These are phyloP conservation scores for Drosophila malerkotliana DNA, from an alignment of 1,140 invertebrate genomes.

Conservation along the genomic window DNA sequence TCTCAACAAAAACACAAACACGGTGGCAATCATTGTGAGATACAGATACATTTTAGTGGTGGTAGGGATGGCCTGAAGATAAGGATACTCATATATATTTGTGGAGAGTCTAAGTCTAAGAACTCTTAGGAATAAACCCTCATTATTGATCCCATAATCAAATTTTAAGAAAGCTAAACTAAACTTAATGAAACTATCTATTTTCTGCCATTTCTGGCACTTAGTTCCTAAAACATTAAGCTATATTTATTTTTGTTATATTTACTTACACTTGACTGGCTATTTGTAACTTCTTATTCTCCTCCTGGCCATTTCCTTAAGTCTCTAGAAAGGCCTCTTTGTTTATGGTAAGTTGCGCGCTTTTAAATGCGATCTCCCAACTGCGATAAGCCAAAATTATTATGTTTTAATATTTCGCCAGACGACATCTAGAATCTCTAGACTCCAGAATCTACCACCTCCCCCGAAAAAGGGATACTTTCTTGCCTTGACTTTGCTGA, in stretches of 20 bases:
- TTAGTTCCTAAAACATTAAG: too few relatives aligned
- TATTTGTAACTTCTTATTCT: conserved; percentile 5
- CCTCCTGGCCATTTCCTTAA: conserved; percentile 22
- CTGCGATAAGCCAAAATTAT: conserved; percentile 72
- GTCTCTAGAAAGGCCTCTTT: conserved; percentile 7
- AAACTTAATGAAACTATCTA: too few relatives aligned
- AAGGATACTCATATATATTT: background rate
- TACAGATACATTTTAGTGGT: conserved; percentile 9
- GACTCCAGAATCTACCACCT: background rate
- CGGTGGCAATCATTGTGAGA: conserved; percentile 21
- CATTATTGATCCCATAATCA: too few relatives aligned
- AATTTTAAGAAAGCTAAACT: too few relatives aligned
- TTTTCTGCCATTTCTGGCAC: too few relatives aligned
- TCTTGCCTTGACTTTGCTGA: conserved; percentile 39
- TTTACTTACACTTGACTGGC: conserved; percentile 53
- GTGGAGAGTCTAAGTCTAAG: background rate
- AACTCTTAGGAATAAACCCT: too few relatives aligned
- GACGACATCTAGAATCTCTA: conserved; percentile 47
- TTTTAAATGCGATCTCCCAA: conserved; percentile 77
- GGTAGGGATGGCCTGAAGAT: background rate
- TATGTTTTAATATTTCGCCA: conserved; percentile 77
- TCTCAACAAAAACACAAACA: conserved; percentile 83
- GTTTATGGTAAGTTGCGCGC: conserved; percentile 46
- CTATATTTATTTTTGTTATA: conserved; percentile 4
- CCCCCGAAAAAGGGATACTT: background rate